Percentiles rank a stretch among this genome's conserved stretches.
Conservation (phyloP, 2,113 vertebrate genomes). For the Rousettus leschenaultii region DNA sequence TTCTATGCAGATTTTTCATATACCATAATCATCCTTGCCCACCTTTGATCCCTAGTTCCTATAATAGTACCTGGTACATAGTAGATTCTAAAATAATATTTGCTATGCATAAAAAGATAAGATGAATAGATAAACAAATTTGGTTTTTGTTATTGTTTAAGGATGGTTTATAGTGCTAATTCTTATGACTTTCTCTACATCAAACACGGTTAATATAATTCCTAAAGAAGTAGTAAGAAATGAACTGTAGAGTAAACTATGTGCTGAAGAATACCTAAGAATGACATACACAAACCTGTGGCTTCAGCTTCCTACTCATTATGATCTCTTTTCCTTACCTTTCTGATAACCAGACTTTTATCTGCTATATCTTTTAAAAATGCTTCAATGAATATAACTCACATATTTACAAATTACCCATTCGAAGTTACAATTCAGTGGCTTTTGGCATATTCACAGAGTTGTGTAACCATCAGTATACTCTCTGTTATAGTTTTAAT, state of each 20-base stretch:
- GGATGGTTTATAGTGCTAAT: background rate
- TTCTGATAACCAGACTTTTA: background rate
- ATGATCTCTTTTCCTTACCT: background rate
- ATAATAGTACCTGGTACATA: background rate
- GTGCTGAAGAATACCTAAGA: background rate
- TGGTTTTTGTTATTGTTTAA: background rate
- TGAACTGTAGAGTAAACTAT: background rate
- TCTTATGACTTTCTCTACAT: background rate
- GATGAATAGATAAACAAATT: background rate
- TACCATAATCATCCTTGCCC: background rate
- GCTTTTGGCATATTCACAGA: background rate
- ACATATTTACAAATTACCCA: background rate
- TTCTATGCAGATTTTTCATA: conserved; percentile 1
- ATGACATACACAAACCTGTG: background rate
- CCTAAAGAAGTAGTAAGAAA: background rate
- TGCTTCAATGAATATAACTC: background rate
- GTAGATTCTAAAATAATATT: conserved; percentile 6
- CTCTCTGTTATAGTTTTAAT: background rate
- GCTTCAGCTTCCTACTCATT: background rate
- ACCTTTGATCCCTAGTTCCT: background rate
- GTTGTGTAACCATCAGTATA: background rate
- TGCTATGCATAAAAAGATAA: background rate
- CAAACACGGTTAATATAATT: background rate
- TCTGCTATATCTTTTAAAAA: background rate
- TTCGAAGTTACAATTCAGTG: background rate